These are phyloP conservation scores for Dendrocopos noguchii DNA, from an alignment of 2,113 vertebrate genomes.

Conservation along the genomic window DNA sequence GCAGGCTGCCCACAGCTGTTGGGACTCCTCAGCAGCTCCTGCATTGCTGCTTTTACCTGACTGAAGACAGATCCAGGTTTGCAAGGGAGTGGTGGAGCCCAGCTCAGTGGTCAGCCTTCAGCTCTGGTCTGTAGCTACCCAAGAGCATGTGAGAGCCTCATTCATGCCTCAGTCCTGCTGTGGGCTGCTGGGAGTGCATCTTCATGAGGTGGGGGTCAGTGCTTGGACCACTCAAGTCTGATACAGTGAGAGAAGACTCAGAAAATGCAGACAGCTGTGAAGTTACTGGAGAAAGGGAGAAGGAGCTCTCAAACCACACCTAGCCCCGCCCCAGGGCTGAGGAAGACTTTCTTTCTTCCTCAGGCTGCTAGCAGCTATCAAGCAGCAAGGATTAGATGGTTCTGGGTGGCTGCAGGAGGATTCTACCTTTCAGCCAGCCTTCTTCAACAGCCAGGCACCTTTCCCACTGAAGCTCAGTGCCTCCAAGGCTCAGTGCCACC, in stretches of 20 bases:
- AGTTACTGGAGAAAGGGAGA: background rate
- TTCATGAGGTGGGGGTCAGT: rapidly evolving
- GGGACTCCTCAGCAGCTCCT: rapidly evolving
- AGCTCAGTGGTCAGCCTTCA: background rate
- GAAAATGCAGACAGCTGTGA: background rate
- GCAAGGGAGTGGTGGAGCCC: background rate
- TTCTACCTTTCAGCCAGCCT: background rate
- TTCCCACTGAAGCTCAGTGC: background rate
- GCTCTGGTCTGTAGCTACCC: background rate
- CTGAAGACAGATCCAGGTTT: background rate
- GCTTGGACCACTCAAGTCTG: background rate
- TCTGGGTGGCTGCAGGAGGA: background rate
- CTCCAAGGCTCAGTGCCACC: background rate
- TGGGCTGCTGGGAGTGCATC: background rate
- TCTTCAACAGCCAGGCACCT: background rate
- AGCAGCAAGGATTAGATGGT: background rate
- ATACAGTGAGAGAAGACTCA: background rate
- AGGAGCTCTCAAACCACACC: background rate
- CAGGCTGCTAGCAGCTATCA: background rate
- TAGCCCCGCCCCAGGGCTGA: background rate
- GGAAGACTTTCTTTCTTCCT: background rate
- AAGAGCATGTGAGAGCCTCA: rapidly evolving
- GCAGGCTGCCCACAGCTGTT: background rate
- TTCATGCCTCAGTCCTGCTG: background rate
- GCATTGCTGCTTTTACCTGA: background rate